A percentile compares a stretch with the other conserved stretches of the same genome.
Conservation (phyloP, 2,888 invertebrate species). For the Pristionchus exspectatus region DNA sequence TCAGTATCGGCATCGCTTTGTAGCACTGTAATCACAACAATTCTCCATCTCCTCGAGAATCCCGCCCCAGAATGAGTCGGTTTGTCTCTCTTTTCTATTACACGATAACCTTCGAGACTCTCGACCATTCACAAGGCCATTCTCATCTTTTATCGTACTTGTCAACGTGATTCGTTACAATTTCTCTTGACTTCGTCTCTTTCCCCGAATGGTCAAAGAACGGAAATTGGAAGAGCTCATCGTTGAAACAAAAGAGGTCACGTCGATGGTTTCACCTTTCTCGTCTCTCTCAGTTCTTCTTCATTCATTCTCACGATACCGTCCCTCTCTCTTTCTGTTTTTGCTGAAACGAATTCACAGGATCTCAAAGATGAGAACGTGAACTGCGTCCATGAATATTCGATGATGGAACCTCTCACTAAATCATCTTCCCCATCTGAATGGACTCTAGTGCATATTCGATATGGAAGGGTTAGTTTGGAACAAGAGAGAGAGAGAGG, state of each 20-base stretch:
- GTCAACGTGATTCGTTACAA: neutral
- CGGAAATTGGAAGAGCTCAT: neutral
- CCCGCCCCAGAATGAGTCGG: neutral
- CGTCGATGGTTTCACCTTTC: slow-evolving; percentile 27
- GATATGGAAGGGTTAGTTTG: neutral
- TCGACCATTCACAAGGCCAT: slow-evolving; percentile 7
- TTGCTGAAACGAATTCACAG: neutral
- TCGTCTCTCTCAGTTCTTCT: neutral
- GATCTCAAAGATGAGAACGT: slow-evolving; percentile 19
- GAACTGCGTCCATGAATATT: neutral
- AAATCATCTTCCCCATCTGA: neutral
- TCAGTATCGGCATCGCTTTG: neutral
- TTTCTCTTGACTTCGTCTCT: neutral
- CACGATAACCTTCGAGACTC: slow-evolving; percentile 37
- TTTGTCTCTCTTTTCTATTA: neutral
- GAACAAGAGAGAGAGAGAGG: neutral
- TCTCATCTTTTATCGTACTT: neutral
- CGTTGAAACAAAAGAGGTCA: slow-evolving; percentile 20
- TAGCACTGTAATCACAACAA: slow-evolving; percentile 24
- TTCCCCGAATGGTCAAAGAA: slow-evolving; percentile 15
- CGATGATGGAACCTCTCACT: neutral
- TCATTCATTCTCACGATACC: neutral
- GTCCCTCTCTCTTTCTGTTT: neutral
- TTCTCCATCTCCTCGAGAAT: neutral
- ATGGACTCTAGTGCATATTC: neutral